phyloP scores from a whole-genome alignment of 2,888 invertebrate genomes.

The Hemistola chrysoprasaria region DNA sequence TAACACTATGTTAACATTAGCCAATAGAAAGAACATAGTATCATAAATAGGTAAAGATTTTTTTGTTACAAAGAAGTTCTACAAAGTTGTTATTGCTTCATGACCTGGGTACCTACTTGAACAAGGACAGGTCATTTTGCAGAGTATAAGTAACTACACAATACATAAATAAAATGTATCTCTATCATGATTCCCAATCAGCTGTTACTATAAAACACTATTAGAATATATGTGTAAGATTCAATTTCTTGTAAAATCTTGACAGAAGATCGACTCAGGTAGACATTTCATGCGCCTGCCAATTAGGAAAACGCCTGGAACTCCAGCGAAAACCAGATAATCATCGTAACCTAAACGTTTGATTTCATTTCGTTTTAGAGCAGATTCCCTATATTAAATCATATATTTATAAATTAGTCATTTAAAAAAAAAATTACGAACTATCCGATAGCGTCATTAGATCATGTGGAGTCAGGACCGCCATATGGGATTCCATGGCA shows the following conservation, averaged over 20 bases:
- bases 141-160: slow-evolving; percentile 8
- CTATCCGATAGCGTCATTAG: slow-evolving; percentile 70
- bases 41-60: no score
- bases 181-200: slow-evolving; percentile 16
- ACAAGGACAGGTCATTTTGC: slow-evolving; percentile 8
- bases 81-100: slow-evolving; percentile 1
- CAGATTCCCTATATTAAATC: slow-evolving; percentile 23
- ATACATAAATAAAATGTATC: background rate
- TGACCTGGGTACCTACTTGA: slow-evolving; percentile 8
- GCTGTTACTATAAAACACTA: slow-evolving; percentile 19
- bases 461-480: slow-evolving; percentile 81
- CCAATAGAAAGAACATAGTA: no score
- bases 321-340: slow-evolving; percentile 57
- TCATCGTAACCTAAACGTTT: slow-evolving; percentile 62
- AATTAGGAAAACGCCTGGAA: slow-evolving; percentile 56
- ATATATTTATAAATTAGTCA: slow-evolving; percentile 36
- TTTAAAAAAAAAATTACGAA: slow-evolving; percentile 45
- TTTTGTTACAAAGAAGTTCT: no score
- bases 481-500: slow-evolving; percentile 82
- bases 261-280: slow-evolving; percentile 35
- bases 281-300: slow-evolving; percentile 43
- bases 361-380: slow-evolving; percentile 24
- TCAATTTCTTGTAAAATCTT: slow-evolving; percentile 15
- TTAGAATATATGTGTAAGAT: slow-evolving; percentile 14
- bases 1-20: no score